phyloP scores from a whole-genome alignment of 2,888 invertebrate genomes.

The Lysandra bellargus region DNA sequence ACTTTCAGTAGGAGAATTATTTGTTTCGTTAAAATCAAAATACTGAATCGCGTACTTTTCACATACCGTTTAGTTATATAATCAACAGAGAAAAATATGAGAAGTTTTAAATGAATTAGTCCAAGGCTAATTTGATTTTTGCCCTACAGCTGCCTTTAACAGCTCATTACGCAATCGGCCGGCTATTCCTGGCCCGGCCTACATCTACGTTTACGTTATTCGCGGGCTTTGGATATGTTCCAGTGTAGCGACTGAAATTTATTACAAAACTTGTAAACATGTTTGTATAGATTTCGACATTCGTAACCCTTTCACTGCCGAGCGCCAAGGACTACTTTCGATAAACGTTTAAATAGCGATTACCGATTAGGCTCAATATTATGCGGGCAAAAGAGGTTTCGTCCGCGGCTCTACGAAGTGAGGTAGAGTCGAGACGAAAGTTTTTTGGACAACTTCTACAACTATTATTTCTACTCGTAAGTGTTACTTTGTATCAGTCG shows the following conservation, averaged over 20 bases:
- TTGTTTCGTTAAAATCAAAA: not conserved
- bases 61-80: not conserved
- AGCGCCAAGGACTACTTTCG: constrained; percentile 17
- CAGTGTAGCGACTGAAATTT: constrained; percentile 23
- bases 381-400: not conserved
- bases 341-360: constrained; percentile 7
- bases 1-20: not conserved
- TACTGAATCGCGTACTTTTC: not conserved
- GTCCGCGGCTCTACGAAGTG: not conserved
- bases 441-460: not conserved
- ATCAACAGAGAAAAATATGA: not conserved
- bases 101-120: constrained; percentile 7
- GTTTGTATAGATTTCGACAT: constrained; percentile 23
- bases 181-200: constrained; percentile 16
- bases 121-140: constrained; percentile 52
- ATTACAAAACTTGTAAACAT: constrained; percentile 26
- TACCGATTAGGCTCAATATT: not conserved
- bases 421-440: not conserved
- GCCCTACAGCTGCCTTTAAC: constrained; percentile 43
- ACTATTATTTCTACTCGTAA: not conserved
- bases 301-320: constrained; percentile 10
- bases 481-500: not conserved
- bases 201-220: constrained; percentile 29
- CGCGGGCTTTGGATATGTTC: constrained; percentile 20
- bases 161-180: constrained; percentile 38